Percentiles rank a stretch among this genome's conserved stretches.
Evolutionary conservation across 2,797 vertebrate species (phyloP).

Genomic region (Gambelia wislizenii): DNA sequence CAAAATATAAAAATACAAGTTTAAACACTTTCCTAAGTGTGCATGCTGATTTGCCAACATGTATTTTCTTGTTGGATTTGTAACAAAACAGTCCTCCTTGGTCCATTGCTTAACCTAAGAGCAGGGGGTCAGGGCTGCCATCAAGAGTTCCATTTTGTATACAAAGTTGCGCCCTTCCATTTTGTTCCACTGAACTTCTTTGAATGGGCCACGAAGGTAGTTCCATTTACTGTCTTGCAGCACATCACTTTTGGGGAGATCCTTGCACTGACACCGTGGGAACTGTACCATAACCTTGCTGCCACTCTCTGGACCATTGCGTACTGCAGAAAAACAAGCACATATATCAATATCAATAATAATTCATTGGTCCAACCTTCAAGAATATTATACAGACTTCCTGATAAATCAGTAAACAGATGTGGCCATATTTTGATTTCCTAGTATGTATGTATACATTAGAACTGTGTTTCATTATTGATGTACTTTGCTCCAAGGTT

Average conservation of each 20-base stretch:
- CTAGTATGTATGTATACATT: neutral
- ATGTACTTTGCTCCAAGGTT: no score
- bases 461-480: neutral
- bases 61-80: conserved; percentile 28
- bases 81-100: neutral
- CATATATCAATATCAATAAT: neutral
- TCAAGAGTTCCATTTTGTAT: conserved; percentile 98
- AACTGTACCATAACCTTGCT: conserved; percentile 94
- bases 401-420: neutral
- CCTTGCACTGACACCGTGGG: conserved; percentile 91
- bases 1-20: conserved; percentile 12
- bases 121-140: conserved; percentile 94
- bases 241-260: conserved; percentile 92
- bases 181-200: conserved; percentile 94
- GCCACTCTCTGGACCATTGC: conserved; percentile 92
- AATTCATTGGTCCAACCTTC: no score
- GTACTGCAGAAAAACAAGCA: conserved; percentile 79
- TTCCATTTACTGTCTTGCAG: conserved; percentile 95
- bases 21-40: neutral
- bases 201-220: conserved; percentile 91
- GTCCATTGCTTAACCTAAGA: conserved; percentile 57
- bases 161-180: conserved; percentile 99
- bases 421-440: no score
- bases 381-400: neutral
- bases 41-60: neutral